phyloP scores from a whole-genome alignment of 2,113 vertebrate genomes.

The Hylia prasina region DNA sequence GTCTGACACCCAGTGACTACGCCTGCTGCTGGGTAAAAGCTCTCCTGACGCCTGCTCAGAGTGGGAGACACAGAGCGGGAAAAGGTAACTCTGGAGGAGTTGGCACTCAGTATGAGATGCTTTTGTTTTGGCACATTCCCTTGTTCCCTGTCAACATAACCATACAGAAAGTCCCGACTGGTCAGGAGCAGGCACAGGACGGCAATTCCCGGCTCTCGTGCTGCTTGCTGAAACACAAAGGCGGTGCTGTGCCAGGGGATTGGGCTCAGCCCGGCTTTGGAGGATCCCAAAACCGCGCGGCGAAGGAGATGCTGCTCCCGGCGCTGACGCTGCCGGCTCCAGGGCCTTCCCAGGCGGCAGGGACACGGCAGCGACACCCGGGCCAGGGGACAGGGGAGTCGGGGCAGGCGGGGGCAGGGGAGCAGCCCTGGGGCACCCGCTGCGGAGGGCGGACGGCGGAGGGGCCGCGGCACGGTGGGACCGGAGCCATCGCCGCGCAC shows the following conservation, averaged over 20 bases:
- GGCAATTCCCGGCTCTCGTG: neutral
- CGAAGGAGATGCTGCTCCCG: fast-evolving
- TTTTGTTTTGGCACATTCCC: neutral
- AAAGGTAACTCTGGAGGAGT: neutral
- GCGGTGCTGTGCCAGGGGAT: fast-evolving
- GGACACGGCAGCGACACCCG: neutral
- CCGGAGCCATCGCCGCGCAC: fast-evolving
- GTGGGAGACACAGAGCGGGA: neutral
- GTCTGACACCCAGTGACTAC: neutral
- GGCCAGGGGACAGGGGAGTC: neutral
- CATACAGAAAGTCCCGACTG: fast-evolving
- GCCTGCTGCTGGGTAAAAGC: neutral
- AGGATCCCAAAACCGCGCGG: neutral
- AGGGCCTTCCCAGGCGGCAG: neutral
- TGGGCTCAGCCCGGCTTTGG: neutral
- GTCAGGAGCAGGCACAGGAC: neutral
- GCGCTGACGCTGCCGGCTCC: fast-evolving
- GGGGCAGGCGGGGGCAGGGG: neutral
- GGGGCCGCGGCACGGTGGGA: neutral
- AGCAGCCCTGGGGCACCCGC: neutral
- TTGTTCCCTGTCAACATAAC: fast-evolving
- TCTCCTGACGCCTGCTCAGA: neutral
- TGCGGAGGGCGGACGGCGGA: neutral
- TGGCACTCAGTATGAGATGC: neutral
- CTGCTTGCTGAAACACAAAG: neutral